A percentile compares a stretch with the other conserved stretches of the same genome.
Conservation (phyloP, 2,888 invertebrate genomes). For the Ectemnius continuus region DNA sequence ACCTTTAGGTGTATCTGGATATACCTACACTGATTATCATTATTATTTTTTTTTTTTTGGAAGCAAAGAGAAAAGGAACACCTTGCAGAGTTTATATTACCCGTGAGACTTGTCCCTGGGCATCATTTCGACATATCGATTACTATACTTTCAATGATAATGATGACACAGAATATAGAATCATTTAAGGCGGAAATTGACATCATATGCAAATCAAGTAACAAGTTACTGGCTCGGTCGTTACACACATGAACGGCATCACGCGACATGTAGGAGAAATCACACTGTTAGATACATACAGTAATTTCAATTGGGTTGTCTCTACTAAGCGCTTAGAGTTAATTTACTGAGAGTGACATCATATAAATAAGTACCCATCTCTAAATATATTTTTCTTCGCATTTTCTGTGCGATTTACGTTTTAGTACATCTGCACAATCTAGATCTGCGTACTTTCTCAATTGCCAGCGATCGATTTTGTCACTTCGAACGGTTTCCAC, state of each 20-base stretch:
- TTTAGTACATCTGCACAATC: conserved; percentile 14
- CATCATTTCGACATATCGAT: conserved; percentile 16
- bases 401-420: conserved; percentile 42
- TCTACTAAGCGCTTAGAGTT: conserved; percentile 58
- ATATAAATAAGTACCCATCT: conserved; percentile 50
- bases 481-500: neutral
- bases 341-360: conserved; percentile 51
- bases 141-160: conserved; percentile 41
- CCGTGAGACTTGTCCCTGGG: conserved; percentile 23
- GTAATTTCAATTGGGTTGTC: conserved; percentile 48
- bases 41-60: conserved; percentile 8
- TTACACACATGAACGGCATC: conserved; percentile 36
- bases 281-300: conserved; percentile 56
- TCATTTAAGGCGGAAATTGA: conserved; percentile 39
- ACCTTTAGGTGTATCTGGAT: conserved; percentile 12
- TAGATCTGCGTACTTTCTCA: conserved; percentile 2
- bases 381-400: conserved; percentile 44
- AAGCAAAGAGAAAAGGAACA: conserved; percentile 38
- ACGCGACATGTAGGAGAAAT: conserved; percentile 52
- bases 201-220: conserved; percentile 44
- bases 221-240: conserved; percentile 52
- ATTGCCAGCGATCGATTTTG: neutral
- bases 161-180: conserved; percentile 45
- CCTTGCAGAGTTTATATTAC: conserved; percentile 18
- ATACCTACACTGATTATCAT: neutral